These are phyloP conservation scores for Eilema griseolum DNA, from an alignment of 2,888 invertebrate genomes.

Conservation along the genomic window DNA sequence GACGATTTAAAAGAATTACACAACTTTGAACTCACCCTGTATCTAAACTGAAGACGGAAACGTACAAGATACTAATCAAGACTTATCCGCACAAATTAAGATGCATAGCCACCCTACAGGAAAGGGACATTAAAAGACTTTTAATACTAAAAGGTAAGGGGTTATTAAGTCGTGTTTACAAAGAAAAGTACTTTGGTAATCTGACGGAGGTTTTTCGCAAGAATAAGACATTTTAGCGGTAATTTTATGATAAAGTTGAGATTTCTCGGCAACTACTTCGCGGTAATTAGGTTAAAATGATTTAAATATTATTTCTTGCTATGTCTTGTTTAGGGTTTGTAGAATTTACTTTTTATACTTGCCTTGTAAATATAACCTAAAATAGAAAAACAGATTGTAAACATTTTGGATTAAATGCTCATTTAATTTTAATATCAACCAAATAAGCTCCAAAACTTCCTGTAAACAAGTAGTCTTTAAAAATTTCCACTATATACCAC, in stretches of 20 bases:
- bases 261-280: neutral
- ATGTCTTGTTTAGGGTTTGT: no score
- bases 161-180: constrained; percentile 39
- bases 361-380: no score
- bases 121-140: constrained; percentile 41
- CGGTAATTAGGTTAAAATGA: neutral
- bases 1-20: neutral
- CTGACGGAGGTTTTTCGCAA: constrained; percentile 20
- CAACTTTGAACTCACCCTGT: neutral
- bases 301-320: neutral
- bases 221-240: constrained; percentile 20
- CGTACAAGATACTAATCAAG: constrained; percentile 1
- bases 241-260: constrained; percentile 25
- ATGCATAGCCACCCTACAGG: constrained; percentile 9
- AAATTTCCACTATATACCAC: no score
- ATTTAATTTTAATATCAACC: no score
- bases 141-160: constrained; percentile 45
- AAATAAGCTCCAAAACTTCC: no score
- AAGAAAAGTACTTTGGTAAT: constrained; percentile 40
- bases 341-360: no score
- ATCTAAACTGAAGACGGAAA: neutral
- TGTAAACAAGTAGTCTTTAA: no score
- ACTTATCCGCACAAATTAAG: neutral
- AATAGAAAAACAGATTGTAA: no score
- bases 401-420: no score